Evolutionary conservation across 2,797 vertebrate genomes (phyloP), one percentile per base, ranked within the genome.

Genomic region (Furcifer pardalis): DNA sequence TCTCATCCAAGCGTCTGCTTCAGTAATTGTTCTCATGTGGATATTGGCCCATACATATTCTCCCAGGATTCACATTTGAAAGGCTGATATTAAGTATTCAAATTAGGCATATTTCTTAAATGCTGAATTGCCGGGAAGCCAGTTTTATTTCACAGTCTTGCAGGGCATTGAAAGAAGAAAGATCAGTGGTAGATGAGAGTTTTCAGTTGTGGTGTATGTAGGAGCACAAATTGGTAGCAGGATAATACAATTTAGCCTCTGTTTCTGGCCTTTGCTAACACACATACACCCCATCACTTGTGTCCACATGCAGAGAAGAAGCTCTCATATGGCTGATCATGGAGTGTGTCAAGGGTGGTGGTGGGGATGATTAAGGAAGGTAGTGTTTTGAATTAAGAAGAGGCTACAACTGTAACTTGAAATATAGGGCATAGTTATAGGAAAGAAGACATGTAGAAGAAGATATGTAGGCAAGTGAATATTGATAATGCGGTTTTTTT

Each of bases 11-110:
- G 35, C 13, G 2, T 40, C 49, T 21, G 4, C 25, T 35, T 46
- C 10, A 17, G 21, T 79, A 79, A 32, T 56, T 40, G 73, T 42
- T 42, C 37, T 7, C 23, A 21, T 30, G 60, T 35, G 15, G 10
- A 30, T 4, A 19, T 23, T 68, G 17, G 35, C 32, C 62, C 2
- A n/a, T 59, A 37, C 21, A 49, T 62, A 25, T 32, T 82, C 10
- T 77, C 30, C 46, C 13, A 10, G 19, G 37, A 60, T 60, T 71
- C 49, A 19, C 5, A 71, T 12, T 32, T 69, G 37, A 27, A 71
- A 60, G 27, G 32, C 59, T 44, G 13, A 44, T 71, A 77, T 71
- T 60, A 42, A 71, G 30, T 78, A 62, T 84, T 84, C 69, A 77
- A 84, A 77, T 12, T 25, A 60, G 40, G 7, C 13, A 56, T 17